phyloP scores from a whole-genome alignment of 30 jellyfish, hydroid and myxozoan species.

The Aurelia aurita region DNA sequence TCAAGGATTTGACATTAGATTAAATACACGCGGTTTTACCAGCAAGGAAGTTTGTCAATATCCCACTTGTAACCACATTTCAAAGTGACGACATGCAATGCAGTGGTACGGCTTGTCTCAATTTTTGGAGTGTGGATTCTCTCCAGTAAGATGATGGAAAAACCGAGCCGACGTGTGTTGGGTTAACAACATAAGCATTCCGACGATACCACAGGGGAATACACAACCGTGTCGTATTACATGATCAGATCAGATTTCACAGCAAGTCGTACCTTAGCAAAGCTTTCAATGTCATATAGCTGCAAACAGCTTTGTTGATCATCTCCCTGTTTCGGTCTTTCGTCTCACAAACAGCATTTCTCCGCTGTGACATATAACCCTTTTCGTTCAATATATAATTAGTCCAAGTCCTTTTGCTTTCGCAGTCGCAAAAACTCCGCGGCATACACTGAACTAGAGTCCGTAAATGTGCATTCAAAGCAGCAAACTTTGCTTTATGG shows the following conservation, averaged over 20 bases:
- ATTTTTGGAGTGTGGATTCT: no score
- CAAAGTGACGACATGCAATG: no score
- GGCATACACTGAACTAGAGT: constrained; percentile 89
- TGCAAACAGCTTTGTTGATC: constrained; percentile 78
- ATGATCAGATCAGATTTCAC: constrained; percentile 61
- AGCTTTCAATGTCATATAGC: constrained; percentile 90
- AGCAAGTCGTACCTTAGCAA: constrained; percentile 88
- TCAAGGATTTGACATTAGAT: neutral
- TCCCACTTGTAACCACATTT: neutral
- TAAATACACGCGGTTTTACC: neutral
- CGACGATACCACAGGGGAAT: constrained; percentile 47
- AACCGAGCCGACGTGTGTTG: constrained; percentile 19
- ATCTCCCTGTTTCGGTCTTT: constrained; percentile 75
- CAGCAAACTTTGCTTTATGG: constrained; percentile 61
- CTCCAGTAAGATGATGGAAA: neutral
- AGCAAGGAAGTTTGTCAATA: constrained; percentile 7
- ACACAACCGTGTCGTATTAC: constrained; percentile 51
- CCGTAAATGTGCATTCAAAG: constrained; percentile 83
- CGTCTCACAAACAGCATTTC: constrained; percentile 97
- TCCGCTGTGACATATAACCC: constrained; percentile 77
- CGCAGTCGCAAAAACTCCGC: constrained; percentile 71
- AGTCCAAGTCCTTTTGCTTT: constrained; percentile 51
- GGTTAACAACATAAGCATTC: constrained; percentile 59
- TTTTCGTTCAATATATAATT: constrained; percentile 44
- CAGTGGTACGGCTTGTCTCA: no score